A percentile compares a stretch with the other conserved stretches of the same genome.
Conservation (phyloP, 2,888 invertebrate genomes). For the Aporophyla lueneburgensis region DNA sequence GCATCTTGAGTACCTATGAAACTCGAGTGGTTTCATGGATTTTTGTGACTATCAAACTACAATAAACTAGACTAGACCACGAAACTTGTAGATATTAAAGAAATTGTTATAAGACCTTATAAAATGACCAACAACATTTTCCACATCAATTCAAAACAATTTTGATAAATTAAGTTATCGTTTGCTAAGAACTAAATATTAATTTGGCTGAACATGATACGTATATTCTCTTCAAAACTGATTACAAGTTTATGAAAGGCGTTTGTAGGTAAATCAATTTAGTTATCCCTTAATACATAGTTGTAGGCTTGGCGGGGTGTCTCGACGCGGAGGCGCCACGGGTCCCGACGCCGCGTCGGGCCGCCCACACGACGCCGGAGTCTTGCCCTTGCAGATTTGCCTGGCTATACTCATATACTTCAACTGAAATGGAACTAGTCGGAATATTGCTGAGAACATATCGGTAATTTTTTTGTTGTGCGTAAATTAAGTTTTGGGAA, state of each 20-base stretch:
- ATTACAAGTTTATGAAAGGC: conserved; percentile 15
- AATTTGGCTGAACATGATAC: neutral
- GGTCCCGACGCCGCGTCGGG: conserved; percentile 49
- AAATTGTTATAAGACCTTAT: neutral
- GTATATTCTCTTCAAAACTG: conserved; percentile 7
- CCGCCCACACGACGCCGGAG: conserved; percentile 64
- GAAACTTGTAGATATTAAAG: neutral
- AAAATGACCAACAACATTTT: neutral
- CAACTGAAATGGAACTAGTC: conserved; percentile 4
- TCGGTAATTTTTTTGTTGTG: neutral
- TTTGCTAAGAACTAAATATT: neutral
- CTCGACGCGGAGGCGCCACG: conserved; percentile 71
- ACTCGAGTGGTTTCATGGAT: neutral
- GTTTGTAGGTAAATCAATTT: conserved; percentile 36
- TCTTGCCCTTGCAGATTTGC: conserved; percentile 71
- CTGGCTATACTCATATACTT: conserved; percentile 25
- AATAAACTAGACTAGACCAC: neutral
- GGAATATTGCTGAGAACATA: neutral
- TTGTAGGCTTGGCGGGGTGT: conserved; percentile 67
- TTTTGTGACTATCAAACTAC: neutral
- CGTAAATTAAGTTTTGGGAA: neutral
- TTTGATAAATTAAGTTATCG: neutral
- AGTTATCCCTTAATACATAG: conserved; percentile 59
- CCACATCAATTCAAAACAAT: neutral
- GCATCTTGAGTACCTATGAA: neutral